Percentiles rank a stretch among this genome's conserved stretches.
Conservation (phyloP, 2,113 vertebrate genomes). For the Oophaga pumilio region DNA sequence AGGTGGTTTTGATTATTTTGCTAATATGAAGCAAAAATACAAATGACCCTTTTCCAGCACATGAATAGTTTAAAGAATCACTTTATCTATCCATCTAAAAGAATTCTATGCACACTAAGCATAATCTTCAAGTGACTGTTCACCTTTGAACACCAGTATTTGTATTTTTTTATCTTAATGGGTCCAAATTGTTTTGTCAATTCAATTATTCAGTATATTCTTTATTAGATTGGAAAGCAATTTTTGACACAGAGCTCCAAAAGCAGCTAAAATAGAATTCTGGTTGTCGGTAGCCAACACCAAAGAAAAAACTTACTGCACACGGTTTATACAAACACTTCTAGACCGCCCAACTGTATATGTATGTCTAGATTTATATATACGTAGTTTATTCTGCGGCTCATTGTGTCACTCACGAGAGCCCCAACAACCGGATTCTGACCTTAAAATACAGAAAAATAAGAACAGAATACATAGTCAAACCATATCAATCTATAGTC, state of each 20-base stretch:
- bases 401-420: no score
- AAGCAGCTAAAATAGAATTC: background rate
- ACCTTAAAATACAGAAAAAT: no score
- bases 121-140: background rate
- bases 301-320: background rate
- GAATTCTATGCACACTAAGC: background rate
- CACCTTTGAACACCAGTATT: background rate
- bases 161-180: background rate
- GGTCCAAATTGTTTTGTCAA: background rate
- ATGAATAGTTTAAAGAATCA: constrained; percentile 3
- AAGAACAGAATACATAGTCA: no score
- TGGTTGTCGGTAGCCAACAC: background rate
- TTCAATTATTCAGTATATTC: background rate
- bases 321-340: background rate
- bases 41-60: constrained; percentile 15
- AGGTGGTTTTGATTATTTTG: constrained; percentile 45
- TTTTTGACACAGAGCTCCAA: background rate
- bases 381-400: no score
- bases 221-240: background rate
- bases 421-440: no score
- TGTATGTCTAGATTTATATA: no score
- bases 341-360: no score
- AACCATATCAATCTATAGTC: no score
- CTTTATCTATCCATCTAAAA: background rate
- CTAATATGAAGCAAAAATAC: constrained; percentile 25